These are phyloP conservation scores for Epinephelus fuscoguttatus DNA, from an alignment of 2,113 vertebrate species.

Conservation along the genomic window DNA sequence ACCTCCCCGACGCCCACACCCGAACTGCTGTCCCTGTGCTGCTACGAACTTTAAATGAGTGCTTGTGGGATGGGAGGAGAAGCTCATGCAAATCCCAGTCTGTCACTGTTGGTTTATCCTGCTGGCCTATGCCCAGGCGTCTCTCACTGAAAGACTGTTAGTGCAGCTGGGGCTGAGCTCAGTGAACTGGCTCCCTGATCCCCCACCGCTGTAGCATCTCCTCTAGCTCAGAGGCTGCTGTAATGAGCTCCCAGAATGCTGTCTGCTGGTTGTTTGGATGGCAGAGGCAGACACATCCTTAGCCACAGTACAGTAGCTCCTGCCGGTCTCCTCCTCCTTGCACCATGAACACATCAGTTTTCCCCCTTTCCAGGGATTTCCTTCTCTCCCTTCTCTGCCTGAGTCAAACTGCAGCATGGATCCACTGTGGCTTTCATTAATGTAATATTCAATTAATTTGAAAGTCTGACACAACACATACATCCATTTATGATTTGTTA, in stretches of 20 bases:
- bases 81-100: constrained; percentile 68
- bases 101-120: constrained; percentile 72
- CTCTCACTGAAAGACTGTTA: constrained; percentile 56
- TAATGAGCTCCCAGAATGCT: constrained; percentile 86
- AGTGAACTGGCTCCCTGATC: constrained; percentile 78
- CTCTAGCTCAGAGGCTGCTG: constrained; percentile 71
- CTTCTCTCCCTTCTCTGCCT: neutral
- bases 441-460: constrained; percentile 54
- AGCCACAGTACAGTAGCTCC: constrained; percentile 47
- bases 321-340: constrained; percentile 32
- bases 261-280: constrained; percentile 66
- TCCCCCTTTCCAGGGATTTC: constrained; percentile 27
- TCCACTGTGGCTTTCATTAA: constrained; percentile 46
- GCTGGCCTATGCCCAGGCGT: constrained; percentile 51
- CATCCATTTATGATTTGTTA: constrained; percentile 20
- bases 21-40: constrained; percentile 41
- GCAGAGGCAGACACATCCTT: constrained; percentile 58
- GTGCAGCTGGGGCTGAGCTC: constrained; percentile 70
- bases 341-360: constrained; percentile 48
- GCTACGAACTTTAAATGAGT: constrained; percentile 60
- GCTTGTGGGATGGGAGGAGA: constrained; percentile 61
- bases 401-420: constrained; percentile 44
- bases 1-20: constrained; percentile 43
- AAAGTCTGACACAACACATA: constrained; percentile 29
- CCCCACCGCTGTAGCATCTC: constrained; percentile 57